phyloP scores from a whole-genome alignment of 2,888 invertebrate genomes.

The Pyralis farinalis region DNA sequence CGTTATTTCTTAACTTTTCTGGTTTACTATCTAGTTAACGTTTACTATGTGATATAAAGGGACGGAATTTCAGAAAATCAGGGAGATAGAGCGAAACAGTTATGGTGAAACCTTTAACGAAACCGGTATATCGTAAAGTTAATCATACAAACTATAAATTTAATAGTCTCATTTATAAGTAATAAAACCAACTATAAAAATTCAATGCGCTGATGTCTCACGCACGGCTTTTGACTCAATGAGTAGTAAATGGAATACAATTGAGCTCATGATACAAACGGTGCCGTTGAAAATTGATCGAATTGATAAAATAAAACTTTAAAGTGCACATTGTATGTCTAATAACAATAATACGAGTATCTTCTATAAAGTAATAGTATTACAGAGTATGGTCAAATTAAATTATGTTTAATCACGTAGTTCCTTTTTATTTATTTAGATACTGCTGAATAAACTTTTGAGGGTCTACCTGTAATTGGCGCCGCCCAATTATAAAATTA shows the following conservation, averaged over 20 bases:
- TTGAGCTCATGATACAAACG: slow-evolving; percentile 60
- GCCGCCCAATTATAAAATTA: too few relatives aligned
- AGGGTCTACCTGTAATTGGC: too few relatives aligned
- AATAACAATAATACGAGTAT: too few relatives aligned
- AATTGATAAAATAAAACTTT: slow-evolving; percentile 29
- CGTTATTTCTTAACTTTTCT: slow-evolving; percentile 30
- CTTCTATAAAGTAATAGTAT: not conserved
- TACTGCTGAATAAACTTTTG: too few relatives aligned
- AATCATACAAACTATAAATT: slow-evolving; percentile 69
- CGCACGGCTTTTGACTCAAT: slow-evolving; percentile 62
- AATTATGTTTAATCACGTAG: too few relatives aligned
- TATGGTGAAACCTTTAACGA: slow-evolving; percentile 36
- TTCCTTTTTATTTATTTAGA: too few relatives aligned
- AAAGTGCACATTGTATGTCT: not conserved
- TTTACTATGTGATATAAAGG: slow-evolving; percentile 36
- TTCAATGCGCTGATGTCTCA: slow-evolving; percentile 65
- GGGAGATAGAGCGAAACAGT: slow-evolving; percentile 39
- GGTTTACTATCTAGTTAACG: slow-evolving; percentile 54
- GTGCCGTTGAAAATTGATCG: slow-evolving; percentile 70
- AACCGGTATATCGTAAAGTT: slow-evolving; percentile 59
- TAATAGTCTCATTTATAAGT: slow-evolving; percentile 72
- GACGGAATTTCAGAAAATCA: slow-evolving; percentile 31
- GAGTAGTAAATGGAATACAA: slow-evolving; percentile 65
- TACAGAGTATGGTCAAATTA: too few relatives aligned
- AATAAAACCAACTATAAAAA: slow-evolving; percentile 73